phyloP scores from a whole-genome alignment of 2,888 invertebrate species.

The Yponomeuta sedellus region DNA sequence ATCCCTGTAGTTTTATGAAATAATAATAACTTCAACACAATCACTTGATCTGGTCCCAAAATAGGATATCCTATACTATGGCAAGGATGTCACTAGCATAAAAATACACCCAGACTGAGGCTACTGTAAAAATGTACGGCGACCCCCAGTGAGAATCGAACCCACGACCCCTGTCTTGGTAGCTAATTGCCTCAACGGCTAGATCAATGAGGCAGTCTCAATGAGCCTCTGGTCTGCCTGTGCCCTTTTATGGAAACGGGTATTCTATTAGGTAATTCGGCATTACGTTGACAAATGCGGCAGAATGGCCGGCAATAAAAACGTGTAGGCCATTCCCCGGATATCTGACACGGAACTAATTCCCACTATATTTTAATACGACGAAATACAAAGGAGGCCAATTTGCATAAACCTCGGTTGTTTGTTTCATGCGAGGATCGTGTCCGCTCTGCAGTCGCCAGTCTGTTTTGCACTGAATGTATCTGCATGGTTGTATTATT shows the following conservation, averaged over 20 bases:
- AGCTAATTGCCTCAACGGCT: too few species aligned
- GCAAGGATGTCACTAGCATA: too few species aligned
- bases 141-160: too few species aligned
- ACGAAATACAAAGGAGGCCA: conserved; percentile 71
- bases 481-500: conserved; percentile 34
- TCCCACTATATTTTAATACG: conserved; percentile 74
- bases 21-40: too few species aligned
- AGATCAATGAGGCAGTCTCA: not conserved
- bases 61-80: too few species aligned
- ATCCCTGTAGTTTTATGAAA: too few species aligned
- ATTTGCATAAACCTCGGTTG: conserved; percentile 74
- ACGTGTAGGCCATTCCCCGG: conserved; percentile 49
- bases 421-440: conserved; percentile 71
- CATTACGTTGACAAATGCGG: not conserved
- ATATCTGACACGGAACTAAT: conserved; percentile 74
- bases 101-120: too few species aligned
- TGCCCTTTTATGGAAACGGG: not conserved
- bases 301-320: conserved; percentile 45
- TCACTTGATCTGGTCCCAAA: too few species aligned
- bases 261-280: not conserved
- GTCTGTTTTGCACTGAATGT: conserved; percentile 62
- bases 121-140: too few species aligned
- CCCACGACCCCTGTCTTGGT: too few species aligned
- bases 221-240: not conserved
- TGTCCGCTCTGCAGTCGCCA: conserved; percentile 60